Base-by-base conservation (phyloP, 2,797 vertebrate species). In the Gorsachius magnificus region DNA sequence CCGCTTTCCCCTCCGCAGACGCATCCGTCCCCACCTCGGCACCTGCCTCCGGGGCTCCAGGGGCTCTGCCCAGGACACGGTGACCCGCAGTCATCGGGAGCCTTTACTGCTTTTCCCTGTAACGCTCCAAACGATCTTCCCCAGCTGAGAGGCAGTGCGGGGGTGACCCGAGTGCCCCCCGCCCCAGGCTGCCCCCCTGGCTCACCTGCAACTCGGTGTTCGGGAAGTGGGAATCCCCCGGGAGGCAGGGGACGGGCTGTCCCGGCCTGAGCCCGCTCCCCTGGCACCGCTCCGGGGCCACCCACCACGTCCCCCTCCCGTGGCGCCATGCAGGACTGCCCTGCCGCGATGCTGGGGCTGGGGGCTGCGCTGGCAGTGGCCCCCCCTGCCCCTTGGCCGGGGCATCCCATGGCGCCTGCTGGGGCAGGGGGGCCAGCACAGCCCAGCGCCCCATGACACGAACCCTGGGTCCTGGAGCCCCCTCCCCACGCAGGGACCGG, bases 271-370 rank as follows among this genome's bases (percentile, higher is more conserved):
- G 57, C 63, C n/a, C 1, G 2, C 33, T 38, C 28, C 38, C 69
- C 69, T 9, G 50, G 50, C 58, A 11, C 38, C 50, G 46, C 38
- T 72, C 33, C 28, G 2, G 14, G 17, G 24, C 28, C 58, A 4
- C 11, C 48, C 14, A 7, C 29, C 20, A 9, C 6, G 1, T 54
- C 35, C 56, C 1, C 1, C 57, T 54, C 29, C 31, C 7, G 0
- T 20, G n/a, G 24, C 29, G 65, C 70, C 70, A 6, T 1, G 6
- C 1, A 8, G 58, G 50, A 50, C 35, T 17, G 50, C 31, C 35
- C 35, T 41, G 31, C 18, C 3, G 4, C 2, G 8, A 10, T 18
- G 10, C n/a, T 16, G 16, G 41, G 57, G 17, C 11, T 50, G 70
- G 24, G 43, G 15, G 24, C n/a, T 1, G 5, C 0, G 5, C 51